phyloP scores from a whole-genome alignment of 2,797 vertebrate genomes.

The Prunella strophiata region DNA sequence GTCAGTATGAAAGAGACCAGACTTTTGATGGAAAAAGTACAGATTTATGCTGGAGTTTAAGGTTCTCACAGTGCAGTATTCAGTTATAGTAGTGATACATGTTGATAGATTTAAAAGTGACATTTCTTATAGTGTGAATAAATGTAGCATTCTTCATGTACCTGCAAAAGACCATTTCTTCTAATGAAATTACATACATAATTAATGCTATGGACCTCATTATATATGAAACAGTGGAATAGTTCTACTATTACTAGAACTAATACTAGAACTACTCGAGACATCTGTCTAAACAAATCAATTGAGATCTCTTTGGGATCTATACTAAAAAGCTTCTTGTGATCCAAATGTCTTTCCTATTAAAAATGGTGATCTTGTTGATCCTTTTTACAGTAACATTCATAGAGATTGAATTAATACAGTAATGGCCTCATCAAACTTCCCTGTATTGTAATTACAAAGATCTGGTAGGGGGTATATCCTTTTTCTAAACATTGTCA shows the following conservation, averaged over 20 bases:
- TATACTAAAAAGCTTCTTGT: not conserved
- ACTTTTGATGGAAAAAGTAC: not conserved
- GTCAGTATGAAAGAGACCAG: not conserved
- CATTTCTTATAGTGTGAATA: not conserved
- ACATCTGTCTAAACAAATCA: slow-evolving; percentile 28
- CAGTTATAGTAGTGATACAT: not conserved
- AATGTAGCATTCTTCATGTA: not conserved
- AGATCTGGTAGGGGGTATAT: slow-evolving; percentile 9
- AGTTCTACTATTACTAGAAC: not conserved
- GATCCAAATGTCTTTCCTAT: not conserved
- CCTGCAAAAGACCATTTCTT: not conserved
- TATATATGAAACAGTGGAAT: not conserved
- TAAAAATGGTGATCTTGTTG: not conserved
- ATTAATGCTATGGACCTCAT: not conserved
- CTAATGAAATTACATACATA: slow-evolving; percentile 23
- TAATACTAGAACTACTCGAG: not conserved
- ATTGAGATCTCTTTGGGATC: not conserved
- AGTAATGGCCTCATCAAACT: slow-evolving; percentile 1
- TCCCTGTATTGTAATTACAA: slow-evolving; percentile 25
- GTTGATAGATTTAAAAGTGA: slow-evolving; percentile 2
- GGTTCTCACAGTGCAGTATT: not conserved
- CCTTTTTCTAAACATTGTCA: slow-evolving; percentile 59
- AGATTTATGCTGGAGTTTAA: not conserved
- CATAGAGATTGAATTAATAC: not conserved
- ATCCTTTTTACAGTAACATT: not conserved